Conservation (phyloP, 1,140 invertebrate genomes). For the Aricia agestis region DNA sequence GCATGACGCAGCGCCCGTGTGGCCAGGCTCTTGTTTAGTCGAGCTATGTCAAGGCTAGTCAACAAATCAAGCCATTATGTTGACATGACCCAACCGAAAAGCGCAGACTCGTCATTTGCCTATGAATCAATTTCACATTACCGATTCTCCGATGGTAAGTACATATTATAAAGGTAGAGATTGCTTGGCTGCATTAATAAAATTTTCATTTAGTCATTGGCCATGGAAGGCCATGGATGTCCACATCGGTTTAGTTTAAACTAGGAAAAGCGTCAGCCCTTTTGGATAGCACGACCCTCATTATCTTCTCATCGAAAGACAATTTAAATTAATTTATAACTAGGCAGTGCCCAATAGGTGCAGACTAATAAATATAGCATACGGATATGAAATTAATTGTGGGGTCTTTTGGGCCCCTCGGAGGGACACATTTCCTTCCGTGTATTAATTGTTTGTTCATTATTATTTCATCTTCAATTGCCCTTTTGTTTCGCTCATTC, state of each 20-base stretch:
- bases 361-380: constrained; percentile 1
- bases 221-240: too few species aligned
- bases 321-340: not conserved
- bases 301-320: not conserved
- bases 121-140: too few species aligned
- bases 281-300: not conserved
- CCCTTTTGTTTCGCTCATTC: constrained; percentile 65
- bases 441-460: constrained; percentile 72
- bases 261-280: not conserved
- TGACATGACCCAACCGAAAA: too few species aligned
- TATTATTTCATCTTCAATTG: constrained; percentile 74
- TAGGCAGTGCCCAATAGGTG: not conserved
- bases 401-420: constrained; percentile 10
- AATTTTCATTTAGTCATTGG: too few species aligned
- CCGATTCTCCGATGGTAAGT: too few species aligned
- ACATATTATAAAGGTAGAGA: too few species aligned
- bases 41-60: too few species aligned
- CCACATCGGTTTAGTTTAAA: not conserved
- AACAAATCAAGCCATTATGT: too few species aligned
- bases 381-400: constrained; percentile 18
- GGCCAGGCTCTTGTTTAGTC: too few species aligned
- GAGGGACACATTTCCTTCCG: constrained; percentile 30
- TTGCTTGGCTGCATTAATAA: too few species aligned
- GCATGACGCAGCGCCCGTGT: too few species aligned
- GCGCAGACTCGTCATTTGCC: too few species aligned